Evolutionary conservation across 1,140 invertebrate genomes (phyloP).

Genomic region (Aphis gossypii): DNA sequence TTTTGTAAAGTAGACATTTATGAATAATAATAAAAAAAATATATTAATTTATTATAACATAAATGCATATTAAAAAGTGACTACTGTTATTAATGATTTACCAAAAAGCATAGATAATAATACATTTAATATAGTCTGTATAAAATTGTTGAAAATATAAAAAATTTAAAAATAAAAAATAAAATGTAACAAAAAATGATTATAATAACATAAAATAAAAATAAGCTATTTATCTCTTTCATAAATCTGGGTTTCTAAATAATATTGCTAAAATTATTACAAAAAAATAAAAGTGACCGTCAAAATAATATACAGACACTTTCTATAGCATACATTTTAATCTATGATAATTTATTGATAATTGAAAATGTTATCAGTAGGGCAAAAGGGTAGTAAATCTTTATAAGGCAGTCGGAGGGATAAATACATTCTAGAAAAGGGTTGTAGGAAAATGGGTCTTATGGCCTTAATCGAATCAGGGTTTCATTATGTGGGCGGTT

Average conservation of each 20-base stretch:
- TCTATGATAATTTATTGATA: background rate
- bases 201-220: background rate
- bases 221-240: background rate
- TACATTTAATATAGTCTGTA: background rate
- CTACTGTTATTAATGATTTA: background rate
- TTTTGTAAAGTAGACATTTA: background rate
- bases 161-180: background rate
- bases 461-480: constrained; percentile 22
- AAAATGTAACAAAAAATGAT: background rate
- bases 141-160: background rate
- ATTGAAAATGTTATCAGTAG: background rate
- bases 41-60: background rate
- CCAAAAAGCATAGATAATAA: background rate
- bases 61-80: background rate
- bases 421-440: background rate
- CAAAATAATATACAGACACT: background rate
- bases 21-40: background rate
- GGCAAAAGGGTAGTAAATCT: background rate
- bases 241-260: background rate
- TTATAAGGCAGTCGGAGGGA: background rate
- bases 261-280: background rate
- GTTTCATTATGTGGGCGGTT: background rate
- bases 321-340: background rate
- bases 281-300: background rate
- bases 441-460: background rate